phyloP scores from a whole-genome alignment of 2,888 invertebrate species.

The Nephrotoma guestfalica region DNA sequence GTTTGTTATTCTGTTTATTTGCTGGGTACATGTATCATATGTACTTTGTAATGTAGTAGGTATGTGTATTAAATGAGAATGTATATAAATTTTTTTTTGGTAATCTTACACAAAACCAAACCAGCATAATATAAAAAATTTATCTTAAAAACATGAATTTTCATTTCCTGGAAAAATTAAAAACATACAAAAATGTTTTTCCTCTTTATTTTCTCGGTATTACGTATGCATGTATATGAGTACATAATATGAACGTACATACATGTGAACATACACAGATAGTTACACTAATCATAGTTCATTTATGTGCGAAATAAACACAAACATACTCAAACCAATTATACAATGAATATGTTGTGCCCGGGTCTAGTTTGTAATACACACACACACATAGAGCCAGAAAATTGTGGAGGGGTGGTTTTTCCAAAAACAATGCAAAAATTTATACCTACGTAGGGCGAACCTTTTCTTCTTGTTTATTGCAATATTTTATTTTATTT shows the following conservation, averaged over 20 bases:
- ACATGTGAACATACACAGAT: not conserved
- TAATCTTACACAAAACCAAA: not conserved
- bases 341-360: not conserved
- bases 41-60: not conserved
- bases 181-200: not conserved
- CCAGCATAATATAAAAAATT: not conserved
- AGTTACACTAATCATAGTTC: not conserved
- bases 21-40: not conserved
- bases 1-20: not conserved
- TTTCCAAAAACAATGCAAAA: not conserved
- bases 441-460: not conserved
- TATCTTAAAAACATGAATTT: not conserved
- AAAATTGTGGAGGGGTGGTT: not conserved
- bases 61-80: not conserved
- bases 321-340: not conserved
- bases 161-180: not conserved
- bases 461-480: not conserved
- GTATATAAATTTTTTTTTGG: not conserved
- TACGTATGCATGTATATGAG: not conserved
- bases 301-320: not conserved
- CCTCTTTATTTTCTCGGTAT: not conserved
- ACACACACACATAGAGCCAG: not conserved
- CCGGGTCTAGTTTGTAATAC: too few species aligned
- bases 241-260: not conserved
- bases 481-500: not conserved